Conservation (phyloP, 2,113 vertebrate genomes). For the Delphinus delphis region DNA sequence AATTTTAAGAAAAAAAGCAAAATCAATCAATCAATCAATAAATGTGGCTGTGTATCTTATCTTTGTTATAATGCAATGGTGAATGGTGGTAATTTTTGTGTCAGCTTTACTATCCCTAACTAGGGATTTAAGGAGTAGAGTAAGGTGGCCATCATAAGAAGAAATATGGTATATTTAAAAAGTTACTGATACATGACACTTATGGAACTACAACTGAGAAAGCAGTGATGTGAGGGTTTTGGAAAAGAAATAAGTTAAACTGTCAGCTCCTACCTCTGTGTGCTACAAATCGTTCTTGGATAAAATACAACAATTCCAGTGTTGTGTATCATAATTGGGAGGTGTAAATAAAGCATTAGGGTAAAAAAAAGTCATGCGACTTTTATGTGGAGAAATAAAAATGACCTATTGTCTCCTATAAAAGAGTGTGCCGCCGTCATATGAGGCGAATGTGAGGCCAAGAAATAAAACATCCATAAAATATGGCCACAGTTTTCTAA, state of each 20-base stretch:
- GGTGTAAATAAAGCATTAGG: constrained; percentile 33
- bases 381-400: constrained; percentile 68
- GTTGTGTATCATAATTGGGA: background rate
- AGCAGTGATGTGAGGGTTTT: constrained; percentile 15
- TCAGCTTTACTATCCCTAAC: background rate
- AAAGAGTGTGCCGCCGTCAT: background rate
- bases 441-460: background rate
- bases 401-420: constrained; percentile 45
- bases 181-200: background rate
- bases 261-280: constrained; percentile 15
- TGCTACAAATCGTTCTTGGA: constrained; percentile 29
- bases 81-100: background rate
- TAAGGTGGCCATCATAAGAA: background rate
- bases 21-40: background rate
- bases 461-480: background rate
- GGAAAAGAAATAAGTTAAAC: constrained; percentile 45
- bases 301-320: background rate
- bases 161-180: constrained; percentile 20
- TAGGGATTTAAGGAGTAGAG: constrained; percentile 27
- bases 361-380: constrained; percentile 37
- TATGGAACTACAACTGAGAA: background rate
- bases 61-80: background rate
- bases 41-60: background rate
- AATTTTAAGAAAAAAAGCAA: constrained; percentile 10
- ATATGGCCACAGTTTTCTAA: background rate